phyloP scores from a whole-genome alignment of 1,140 invertebrate genomes.

The Meloidogyne floridensis region DNA sequence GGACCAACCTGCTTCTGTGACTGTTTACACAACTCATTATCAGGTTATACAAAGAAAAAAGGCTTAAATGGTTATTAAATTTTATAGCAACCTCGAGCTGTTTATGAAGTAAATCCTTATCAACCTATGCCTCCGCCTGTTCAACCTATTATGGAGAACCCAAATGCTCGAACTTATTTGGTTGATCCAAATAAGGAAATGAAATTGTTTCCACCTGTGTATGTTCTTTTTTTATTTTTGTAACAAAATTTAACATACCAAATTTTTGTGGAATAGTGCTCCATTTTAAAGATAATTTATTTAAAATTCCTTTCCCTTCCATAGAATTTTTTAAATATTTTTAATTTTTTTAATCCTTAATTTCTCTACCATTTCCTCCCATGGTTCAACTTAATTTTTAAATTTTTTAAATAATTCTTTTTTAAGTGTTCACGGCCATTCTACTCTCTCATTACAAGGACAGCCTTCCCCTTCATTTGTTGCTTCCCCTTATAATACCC shows the following conservation, averaged over 20 bases:
- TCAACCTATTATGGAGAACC: conserved; percentile 60
- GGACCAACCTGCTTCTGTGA: conserved; percentile 54
- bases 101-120: conserved; percentile 63
- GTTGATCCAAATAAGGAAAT: conserved; percentile 61
- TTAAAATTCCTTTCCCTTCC: too few species aligned
- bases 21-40: conserved; percentile 58
- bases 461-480: conserved; percentile 54
- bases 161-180: conserved; percentile 54
- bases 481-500: conserved; percentile 63
- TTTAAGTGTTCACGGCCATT: conserved; percentile 62
- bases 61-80: conserved; percentile 19
- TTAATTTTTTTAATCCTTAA: too few species aligned
- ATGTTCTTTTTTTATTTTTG: conserved; percentile 20
- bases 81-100: conserved; percentile 59
- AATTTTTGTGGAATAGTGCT: too few species aligned
- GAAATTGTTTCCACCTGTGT: conserved; percentile 65
- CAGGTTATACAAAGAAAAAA: conserved; percentile 36
- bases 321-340: too few species aligned
- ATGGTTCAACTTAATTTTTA: conserved; percentile 6
- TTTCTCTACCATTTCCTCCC: too few species aligned
- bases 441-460: conserved; percentile 62
- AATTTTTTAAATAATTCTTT: conserved; percentile 4
- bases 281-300: too few species aligned
- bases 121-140: conserved; percentile 64
- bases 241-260: too few species aligned